Base-by-base conservation (phyloP, 1,140 invertebrate species). In the Carcinoscorpius rotundicauda region DNA sequence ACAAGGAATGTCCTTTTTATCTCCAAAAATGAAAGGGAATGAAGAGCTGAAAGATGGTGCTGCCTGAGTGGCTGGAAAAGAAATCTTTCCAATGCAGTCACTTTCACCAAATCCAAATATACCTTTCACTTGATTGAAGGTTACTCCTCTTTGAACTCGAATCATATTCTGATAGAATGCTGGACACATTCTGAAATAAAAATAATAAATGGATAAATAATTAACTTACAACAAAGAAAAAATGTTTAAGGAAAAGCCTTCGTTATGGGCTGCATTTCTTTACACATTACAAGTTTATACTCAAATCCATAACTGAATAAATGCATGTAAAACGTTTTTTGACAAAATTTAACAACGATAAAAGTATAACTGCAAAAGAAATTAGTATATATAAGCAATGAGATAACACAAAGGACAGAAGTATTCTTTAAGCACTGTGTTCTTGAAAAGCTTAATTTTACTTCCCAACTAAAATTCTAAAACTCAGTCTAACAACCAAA, bases 101-200 rank as follows among this genome's bases (percentile, higher is more conserved):
- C 91, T 95, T 66, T 97, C 96, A 9, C 86, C 87, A 78, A 99
- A 99, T 3, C 97, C 97, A 81, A 99, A 99, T 68, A 98, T 98
- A 9, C 91, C 93, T 67, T 82, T 82, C 2, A 82, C 82, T 73
- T 99, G 96, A 78, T 98, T 99, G 72, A 89, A 97, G 0, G 94
- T 99, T 0, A 99, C 91, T 75, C 85, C 85, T 65, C 78, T 81
- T 71, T 81, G 78, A 51, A 83, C 88, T 72, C 87, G 81, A 8
- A 93, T 81, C 78, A 98, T 88, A 75, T 95, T 98, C 73, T 87
- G 86, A 78, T 98, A 98, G 77, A 98, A 95, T 48, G 86, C 85
- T 67, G 89, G 85, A 75, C 87, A 87, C 73, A 86, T 83, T 0
- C 89, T 91, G 75, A 4, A 76, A 69, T 59, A 59, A 57, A 64